Evolutionary conservation across 2,888 invertebrate genomes (phyloP), one percentile per base, ranked within the genome.

Genomic region (Boloria selene): DNA sequence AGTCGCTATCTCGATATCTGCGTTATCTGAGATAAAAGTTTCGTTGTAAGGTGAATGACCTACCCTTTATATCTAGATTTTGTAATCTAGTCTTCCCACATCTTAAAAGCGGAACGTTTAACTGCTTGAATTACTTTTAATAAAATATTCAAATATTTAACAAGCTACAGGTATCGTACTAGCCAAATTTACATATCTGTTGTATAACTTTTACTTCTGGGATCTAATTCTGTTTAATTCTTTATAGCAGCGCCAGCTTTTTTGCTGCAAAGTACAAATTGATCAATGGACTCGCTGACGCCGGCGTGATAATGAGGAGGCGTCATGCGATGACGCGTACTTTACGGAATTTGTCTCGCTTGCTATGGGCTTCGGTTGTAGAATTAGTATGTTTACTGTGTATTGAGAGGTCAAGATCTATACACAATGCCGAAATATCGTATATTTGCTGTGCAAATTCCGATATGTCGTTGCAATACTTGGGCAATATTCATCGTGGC

Each of bases 311-410:
- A 83, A 81, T 82, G 78, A 79, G 78, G 78, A 78, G 75, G 82
- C 86, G 84, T 87, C 85, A 85, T 81, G 69, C 69, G 77, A 81
- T 89, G 89, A 89, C 86, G 85, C 74, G 76, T 72, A 64, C 71
- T 67, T 68, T 65, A 66, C 74, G 83, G 88, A 88, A 88, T 88
- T 84, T 80, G 78, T 83, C 82, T 81, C 78, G 74, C 54, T 61
- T 56, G 61, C 60, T 68, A 59, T 65, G 49, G 52, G 58, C 42
- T 62, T 59, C n/a, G 50, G 49, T 53, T 65, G 45, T 59, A 47
- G 58, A 61, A 71, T 59, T 68, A 65, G 58, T 70, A 68, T 68
- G 70, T 58, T 63, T 58, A 17, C 47, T 55, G 45, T 51, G 68
- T 61, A 59, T 47, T 42, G 62, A 47, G 17, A 10, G 63, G 51